Conservation (phyloP, 2,797 vertebrate genomes). For the Periophthalmus magnuspinnatus region DNA sequence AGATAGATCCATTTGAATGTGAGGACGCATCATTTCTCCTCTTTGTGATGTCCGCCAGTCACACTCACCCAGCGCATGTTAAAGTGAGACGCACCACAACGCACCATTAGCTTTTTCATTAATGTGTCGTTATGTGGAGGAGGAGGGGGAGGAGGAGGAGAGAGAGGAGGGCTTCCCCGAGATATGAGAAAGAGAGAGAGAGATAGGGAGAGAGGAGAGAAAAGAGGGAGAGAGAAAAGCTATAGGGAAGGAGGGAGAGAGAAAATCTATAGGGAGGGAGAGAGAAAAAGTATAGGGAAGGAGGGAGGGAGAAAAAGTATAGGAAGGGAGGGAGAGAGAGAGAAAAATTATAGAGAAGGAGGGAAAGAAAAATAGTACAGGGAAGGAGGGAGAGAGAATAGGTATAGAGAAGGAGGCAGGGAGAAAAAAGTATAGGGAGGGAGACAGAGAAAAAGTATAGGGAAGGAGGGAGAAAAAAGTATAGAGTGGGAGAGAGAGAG, state of each 20-base stretch:
- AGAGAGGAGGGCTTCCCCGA: constrained; percentile 66
- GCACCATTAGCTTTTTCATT: constrained; percentile 99
- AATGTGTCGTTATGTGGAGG: constrained; percentile 97
- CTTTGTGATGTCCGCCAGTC: constrained; percentile 87
- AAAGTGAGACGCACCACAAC: constrained; percentile 99
- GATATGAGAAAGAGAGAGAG: neutral
- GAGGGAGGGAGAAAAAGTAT: neutral
- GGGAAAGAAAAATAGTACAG: too few species aligned
- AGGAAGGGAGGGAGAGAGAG: neutral
- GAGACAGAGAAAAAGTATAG: too few species aligned
- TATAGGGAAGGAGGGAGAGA: neutral
- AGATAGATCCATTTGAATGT: constrained; percentile 85
- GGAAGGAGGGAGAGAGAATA: neutral
- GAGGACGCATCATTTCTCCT: constrained; percentile 96
- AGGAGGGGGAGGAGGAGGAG: constrained; percentile 82
- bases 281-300: neutral
- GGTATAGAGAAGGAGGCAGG: too few species aligned
- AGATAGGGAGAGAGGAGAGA: too few species aligned
- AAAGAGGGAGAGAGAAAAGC: neutral
- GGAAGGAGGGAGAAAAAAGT: too few species aligned
- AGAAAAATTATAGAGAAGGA: too few species aligned
- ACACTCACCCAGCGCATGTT: constrained; percentile 84
- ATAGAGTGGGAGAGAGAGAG: too few species aligned
- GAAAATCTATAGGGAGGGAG: neutral
- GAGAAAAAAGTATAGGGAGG: too few species aligned